Evolutionary conservation across 2,888 invertebrate species (phyloP), one percentile per base, ranked within the genome.

Genomic region (Pseudeuparius sepicola): DNA sequence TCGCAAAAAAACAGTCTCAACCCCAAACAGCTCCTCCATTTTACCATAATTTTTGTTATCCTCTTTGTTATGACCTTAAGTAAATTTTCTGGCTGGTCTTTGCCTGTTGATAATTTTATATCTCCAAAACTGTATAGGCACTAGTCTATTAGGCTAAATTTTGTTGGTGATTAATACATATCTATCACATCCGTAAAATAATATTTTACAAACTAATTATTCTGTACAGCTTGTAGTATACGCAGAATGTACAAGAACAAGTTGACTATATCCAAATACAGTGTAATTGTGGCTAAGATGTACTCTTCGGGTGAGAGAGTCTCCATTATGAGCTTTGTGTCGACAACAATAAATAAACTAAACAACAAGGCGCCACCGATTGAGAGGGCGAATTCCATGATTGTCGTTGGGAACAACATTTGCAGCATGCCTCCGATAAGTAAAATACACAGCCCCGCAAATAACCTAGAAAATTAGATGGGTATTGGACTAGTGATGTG

Each of bases 261-360:
- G 61, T 89, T 89, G 44, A 90, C 68, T 39, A 90, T 85, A 53
- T 90, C 89, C 66, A 89, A 68, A 59, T 90, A 90, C 25, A 90
- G 66, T 58, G 81, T 84, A 55, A 89, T 83, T 29, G 46, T 49
- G 2, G 51, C 53, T 31, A 85, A 63, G 48, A 90, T 86, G 61
- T 90, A 90, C 55, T 90, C 89, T 57, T 90, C 43, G 7, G 43
- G 39, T 1, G 84, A 84, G 32, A 85, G 64, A 3, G 70, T 73
- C 45, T 76, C 73, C 84, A 87, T 84, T 64, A 88, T 71, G 65
- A 82, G 71, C 57, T 87, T 84, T 1, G 87, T 85, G 62, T 90
- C 90, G 54, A 78, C 82, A 45, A 89, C 72, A 26, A 89, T 78
- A 65, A 87, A 88, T 25, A 86, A 63, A 20, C 78, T 79, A 64